These are phyloP conservation scores for Orthochromis malagaraziensis DNA, from an alignment of 2,113 vertebrate species.

Conservation along the genomic window DNA sequence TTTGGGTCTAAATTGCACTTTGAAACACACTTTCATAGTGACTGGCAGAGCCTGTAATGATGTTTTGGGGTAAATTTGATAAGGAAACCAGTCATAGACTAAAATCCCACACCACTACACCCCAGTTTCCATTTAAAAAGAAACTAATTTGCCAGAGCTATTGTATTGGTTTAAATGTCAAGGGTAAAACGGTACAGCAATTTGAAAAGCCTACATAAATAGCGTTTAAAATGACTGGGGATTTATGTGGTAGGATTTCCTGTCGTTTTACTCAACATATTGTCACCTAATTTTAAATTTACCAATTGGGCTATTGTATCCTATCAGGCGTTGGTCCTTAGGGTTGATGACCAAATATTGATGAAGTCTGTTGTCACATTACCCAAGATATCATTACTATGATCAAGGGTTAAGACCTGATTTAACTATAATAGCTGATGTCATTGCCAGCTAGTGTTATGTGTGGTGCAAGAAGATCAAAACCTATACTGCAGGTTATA, in stretches of 20 bases:
- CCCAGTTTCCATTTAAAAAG: neutral
- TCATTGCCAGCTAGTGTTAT: neutral
- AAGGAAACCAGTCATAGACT: neutral
- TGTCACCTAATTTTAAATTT: neutral
- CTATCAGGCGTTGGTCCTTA: fast-evolving
- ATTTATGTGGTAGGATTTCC: neutral
- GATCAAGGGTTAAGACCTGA: neutral
- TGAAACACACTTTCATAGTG: neutral
- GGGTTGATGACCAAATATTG: neutral
- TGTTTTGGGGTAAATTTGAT: neutral
- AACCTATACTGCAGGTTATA: neutral
- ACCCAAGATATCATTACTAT: neutral
- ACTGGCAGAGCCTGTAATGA: neutral
- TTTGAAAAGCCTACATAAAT: neutral
- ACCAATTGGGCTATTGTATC: neutral
- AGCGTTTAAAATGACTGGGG: neutral
- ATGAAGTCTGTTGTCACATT: neutral
- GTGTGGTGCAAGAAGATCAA: neutral
- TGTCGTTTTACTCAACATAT: neutral
- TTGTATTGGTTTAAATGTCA: neutral
- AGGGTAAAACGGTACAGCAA: neutral
- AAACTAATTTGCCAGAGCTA: neutral
- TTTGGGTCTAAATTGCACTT: neutral
- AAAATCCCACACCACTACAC: neutral
- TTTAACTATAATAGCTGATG: neutral